Base-by-base conservation (phyloP, 2,888 invertebrate species). In the Lasioglossum pauxillum region DNA sequence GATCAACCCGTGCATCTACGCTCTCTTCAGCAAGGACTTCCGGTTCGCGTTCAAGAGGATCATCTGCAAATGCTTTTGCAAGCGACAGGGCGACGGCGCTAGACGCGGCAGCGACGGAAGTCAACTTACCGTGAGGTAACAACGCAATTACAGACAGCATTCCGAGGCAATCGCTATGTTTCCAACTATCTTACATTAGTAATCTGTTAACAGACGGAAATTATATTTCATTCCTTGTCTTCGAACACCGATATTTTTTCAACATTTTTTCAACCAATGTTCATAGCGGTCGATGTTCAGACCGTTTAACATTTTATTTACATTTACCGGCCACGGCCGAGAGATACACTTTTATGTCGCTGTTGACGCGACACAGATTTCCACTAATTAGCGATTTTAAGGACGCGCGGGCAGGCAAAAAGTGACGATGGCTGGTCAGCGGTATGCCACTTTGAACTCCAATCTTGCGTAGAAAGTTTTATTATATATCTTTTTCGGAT, bases 1-100 rank as follows among this genome's bases (percentile, higher is more conserved):
- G 7, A 98, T 99, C 90, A 99, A 99, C 95, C 99, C 99, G 0
- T 97, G 98, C 94, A 98, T 99, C 89, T 99, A 99, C 95, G 99
- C 99, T 8, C 96, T 99, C 84, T 99, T 99, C 96, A 98, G 98
- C 76, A 98, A 98, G 95, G 99, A 99, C 96, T 99, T 99, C 95
- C 97, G 99, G 85, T 98, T 98, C 94, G 99, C 99, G 41, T 99
- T 99, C 96, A 98, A 98, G 95, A 97, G 98, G 91, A 98, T 99
- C 91, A 97, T 99, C 90, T 98, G 98, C 95, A 97, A 97, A 92
- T 98, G 98, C 93, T 97, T 98, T 95, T 98, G 98, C 95, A 96
- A 96, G 35, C 95, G 95, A 27, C 94, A 95, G 76, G 95, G 95
- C 94, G 93, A 94, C 83, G 94, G 92, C 38, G 86, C 93, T 80